Percentiles rank a stretch among this genome's conserved stretches.
These are phyloP conservation scores for Arenaria interpres DNA, from an alignment of 2,113 vertebrate species.

Conservation along the genomic window DNA sequence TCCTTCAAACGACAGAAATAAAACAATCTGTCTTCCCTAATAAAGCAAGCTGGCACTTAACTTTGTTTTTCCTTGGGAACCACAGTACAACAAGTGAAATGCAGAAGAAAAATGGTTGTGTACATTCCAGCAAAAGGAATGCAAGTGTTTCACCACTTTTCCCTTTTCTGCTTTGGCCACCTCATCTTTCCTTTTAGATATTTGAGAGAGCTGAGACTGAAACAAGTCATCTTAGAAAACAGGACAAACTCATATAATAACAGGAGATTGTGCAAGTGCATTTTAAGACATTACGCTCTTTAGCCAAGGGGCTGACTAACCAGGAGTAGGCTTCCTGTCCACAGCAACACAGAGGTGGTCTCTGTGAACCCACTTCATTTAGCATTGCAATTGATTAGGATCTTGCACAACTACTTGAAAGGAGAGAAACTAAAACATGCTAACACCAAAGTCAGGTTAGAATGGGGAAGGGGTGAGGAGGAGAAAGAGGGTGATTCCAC, in stretches of 20 bases:
- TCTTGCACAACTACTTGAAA: not conserved
- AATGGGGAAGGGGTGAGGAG: not conserved
- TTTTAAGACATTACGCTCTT: not conserved
- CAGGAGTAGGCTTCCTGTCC: not conserved
- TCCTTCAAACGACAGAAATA: conserved; percentile 57
- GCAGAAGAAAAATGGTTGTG: not conserved
- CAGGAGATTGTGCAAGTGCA: not conserved
- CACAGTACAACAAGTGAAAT: conserved; percentile 51
- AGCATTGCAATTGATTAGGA: not conserved
- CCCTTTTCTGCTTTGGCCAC: not conserved
- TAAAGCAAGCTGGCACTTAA: conserved; percentile 56
- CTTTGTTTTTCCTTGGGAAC: conserved; percentile 61
- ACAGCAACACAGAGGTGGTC: not conserved
- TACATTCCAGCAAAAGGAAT: conserved; percentile 42
- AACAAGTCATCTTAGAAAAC: not conserved
- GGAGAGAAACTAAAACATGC: not conserved
- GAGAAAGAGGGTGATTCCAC: not conserved
- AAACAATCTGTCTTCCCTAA: conserved; percentile 55
- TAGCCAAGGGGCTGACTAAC: not conserved
- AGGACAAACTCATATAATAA: not conserved
- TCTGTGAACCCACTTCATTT: not conserved
- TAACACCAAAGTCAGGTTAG: not conserved
- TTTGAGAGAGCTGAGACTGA: not conserved
- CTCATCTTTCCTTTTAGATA: not conserved
- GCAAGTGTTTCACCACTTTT: conserved; percentile 25